Percentiles rank a stretch among this genome's conserved stretches.
Conservation (phyloP, 2,888 invertebrate species). For the Ophion ellenae region DNA sequence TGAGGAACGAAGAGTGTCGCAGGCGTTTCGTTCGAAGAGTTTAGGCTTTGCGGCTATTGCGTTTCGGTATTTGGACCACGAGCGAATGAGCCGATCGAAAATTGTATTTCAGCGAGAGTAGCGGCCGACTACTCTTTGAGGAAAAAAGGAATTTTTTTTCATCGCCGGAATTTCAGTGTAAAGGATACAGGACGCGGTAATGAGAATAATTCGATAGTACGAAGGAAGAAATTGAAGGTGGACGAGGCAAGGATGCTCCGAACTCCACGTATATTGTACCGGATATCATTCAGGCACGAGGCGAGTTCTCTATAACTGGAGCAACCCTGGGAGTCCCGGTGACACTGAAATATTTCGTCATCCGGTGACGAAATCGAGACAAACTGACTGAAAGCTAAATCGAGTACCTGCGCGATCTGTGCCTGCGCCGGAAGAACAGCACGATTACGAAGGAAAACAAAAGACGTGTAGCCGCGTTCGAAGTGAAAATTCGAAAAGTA, state of each 20-base stretch:
- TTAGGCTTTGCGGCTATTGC: background rate
- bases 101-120: constrained; percentile 6
- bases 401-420: constrained; percentile 13
- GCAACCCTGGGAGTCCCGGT: constrained; percentile 59
- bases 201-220: constrained; percentile 31
- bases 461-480: constrained; percentile 1
- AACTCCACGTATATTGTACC: constrained; percentile 50
- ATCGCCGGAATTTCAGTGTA: constrained; percentile 18
- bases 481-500: constrained; percentile 25
- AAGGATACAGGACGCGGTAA: background rate
- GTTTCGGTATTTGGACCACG: background rate
- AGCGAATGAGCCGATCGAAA: background rate
- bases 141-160: constrained; percentile 20
- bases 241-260: constrained; percentile 62
- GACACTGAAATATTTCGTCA: constrained; percentile 58
- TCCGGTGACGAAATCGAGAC: constrained; percentile 54
- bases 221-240: constrained; percentile 9
- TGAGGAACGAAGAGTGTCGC: background rate
- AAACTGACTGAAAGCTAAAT: constrained; percentile 27
- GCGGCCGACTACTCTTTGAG: background rate
- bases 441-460: constrained; percentile 4
- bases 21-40: background rate
- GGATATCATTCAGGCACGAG: constrained; percentile 62
- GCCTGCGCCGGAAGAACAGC: constrained; percentile 4
- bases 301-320: constrained; percentile 60